These are phyloP conservation scores for Stylophora pistillata DNA, from an alignment of 64 coral and sea anemone species.

Conservation along the genomic window DNA sequence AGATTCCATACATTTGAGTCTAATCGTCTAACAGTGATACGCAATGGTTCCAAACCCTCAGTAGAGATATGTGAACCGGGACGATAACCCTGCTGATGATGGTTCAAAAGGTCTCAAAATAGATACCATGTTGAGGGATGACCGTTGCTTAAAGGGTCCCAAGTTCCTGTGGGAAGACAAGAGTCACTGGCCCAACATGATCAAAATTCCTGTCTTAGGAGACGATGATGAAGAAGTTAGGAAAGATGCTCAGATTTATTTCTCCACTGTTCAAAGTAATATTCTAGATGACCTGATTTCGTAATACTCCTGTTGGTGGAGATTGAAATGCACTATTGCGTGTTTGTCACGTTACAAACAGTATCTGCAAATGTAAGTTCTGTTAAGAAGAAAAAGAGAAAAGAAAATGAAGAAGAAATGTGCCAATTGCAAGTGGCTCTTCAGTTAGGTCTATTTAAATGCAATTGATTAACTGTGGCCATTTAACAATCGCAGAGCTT, in stretches of 20 bases:
- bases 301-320: conserved; percentile 58
- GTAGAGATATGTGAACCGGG: conserved; percentile 47
- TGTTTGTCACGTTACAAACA: conserved; percentile 39
- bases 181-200: conserved; percentile 32
- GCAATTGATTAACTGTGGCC: neutral
- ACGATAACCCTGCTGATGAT: conserved; percentile 44
- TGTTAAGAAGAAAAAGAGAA: neutral
- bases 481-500: conserved; percentile 29
- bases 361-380: conserved; percentile 11
- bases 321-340: conserved; percentile 19
- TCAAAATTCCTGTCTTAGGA: conserved; percentile 27
- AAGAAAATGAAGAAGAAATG: no score
- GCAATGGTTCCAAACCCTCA: conserved; percentile 6
- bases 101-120: conserved; percentile 33
- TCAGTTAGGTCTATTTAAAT: conserved; percentile 13
- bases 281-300: conserved; percentile 13
- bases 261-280: neutral
- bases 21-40: conserved; percentile 42
- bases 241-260: conserved; percentile 45
- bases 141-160: conserved; percentile 38
- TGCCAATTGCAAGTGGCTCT: neutral
- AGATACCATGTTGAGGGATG: conserved; percentile 4
- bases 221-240: conserved; percentile 69
- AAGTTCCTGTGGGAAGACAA: conserved; percentile 43
- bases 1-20: conserved; percentile 60